phyloP scores from a whole-genome alignment of 2,888 invertebrate species.

The Parapristionchus giblindavisi region DNA sequence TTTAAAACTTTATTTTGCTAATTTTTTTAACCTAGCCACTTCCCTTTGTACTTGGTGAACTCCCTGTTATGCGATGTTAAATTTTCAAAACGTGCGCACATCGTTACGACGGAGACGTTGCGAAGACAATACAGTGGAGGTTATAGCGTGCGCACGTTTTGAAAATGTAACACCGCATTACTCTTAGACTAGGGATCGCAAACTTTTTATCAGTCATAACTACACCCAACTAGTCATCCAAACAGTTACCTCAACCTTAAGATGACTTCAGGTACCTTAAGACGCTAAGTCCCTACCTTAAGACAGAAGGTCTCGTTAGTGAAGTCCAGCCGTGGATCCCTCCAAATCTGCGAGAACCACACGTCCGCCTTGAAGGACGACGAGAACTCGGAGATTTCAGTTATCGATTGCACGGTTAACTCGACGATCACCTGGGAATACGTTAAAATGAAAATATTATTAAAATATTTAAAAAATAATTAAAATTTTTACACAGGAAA shows the following conservation, averaged over 20 bases:
- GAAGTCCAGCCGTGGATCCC: constrained; percentile 67
- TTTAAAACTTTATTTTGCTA: neutral
- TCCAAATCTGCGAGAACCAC: constrained; percentile 69
- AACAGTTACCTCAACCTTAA: too few species aligned
- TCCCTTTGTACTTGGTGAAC: too few species aligned
- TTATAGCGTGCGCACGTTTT: neutral
- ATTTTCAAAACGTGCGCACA: too few species aligned
- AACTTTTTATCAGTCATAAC: too few species aligned
- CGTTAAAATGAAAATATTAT: neutral
- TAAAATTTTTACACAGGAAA: neutral
- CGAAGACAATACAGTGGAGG: too few species aligned
- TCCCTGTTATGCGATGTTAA: too few species aligned
- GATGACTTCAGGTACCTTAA: too few species aligned
- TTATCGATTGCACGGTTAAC: constrained; percentile 68
- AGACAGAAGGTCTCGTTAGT: constrained; percentile 47
- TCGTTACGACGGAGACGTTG: too few species aligned
- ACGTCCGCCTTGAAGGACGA: constrained; percentile 68
- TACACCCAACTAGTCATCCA: too few species aligned
- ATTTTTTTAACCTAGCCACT: too few species aligned
- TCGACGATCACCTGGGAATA: constrained; percentile 63
- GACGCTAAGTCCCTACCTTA: too few species aligned
- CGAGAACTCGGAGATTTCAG: constrained; percentile 67
- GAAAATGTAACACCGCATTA: neutral
- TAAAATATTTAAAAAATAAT: neutral
- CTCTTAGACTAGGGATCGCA: too few species aligned